phyloP scores from a whole-genome alignment of 2,888 invertebrate genomes.

The Tribolium freemani region DNA sequence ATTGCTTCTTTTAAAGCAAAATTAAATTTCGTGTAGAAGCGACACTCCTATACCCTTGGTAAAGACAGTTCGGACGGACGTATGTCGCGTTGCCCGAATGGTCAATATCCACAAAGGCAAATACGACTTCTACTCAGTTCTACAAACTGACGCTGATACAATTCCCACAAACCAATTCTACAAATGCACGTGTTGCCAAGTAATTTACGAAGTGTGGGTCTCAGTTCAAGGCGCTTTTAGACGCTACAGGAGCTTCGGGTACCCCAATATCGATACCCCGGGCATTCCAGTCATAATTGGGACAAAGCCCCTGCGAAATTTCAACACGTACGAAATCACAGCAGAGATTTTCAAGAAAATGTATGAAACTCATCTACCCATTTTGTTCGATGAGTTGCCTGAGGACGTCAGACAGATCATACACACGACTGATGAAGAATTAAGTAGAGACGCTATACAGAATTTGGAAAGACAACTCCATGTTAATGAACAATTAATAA shows the following conservation, averaged over 20 bases:
- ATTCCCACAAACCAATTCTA: conserved; percentile 56
- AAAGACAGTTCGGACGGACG: conserved; percentile 53
- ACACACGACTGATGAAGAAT: conserved; percentile 52
- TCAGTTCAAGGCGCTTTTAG: conserved; percentile 53
- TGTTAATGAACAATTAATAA: conserved; percentile 58
- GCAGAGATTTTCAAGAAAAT: conserved; percentile 48
- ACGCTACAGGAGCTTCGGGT: conserved; percentile 51
- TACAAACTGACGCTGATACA: conserved; percentile 49
- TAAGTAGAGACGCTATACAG: conserved; percentile 51
- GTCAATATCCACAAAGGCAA: conserved; percentile 53
- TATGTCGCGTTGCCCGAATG: conserved; percentile 55
- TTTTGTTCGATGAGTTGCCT: conserved; percentile 51
- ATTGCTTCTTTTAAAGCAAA: background rate
- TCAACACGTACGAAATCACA: conserved; percentile 50
- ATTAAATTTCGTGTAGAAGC: conserved; percentile 45
- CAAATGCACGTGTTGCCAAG: conserved; percentile 50
- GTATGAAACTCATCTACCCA: conserved; percentile 32
- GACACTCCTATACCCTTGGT: conserved; percentile 44
- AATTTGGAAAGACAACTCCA: conserved; percentile 52
- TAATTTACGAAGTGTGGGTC: conserved; percentile 58
- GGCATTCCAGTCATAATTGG: conserved; percentile 57
- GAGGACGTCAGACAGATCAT: conserved; percentile 55
- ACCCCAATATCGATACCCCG: conserved; percentile 56
- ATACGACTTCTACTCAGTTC: conserved; percentile 54
- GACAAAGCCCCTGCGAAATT: conserved; percentile 52